phyloP scores from a whole-genome alignment of 1,140 invertebrate species.

The Oedothorax gibbosus region DNA sequence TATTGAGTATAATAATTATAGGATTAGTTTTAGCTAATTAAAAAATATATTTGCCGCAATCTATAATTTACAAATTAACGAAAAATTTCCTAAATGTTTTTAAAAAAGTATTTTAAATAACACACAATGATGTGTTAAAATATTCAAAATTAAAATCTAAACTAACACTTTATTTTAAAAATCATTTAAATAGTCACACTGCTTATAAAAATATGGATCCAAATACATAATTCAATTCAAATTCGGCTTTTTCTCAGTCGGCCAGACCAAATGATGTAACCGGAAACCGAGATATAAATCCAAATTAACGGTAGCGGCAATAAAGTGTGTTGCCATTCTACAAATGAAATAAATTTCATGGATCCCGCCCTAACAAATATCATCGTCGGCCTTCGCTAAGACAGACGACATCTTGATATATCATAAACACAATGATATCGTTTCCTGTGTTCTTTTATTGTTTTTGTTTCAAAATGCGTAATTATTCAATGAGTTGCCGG shows the following conservation, averaged over 20 bases:
- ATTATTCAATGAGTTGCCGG: slow-evolving; percentile 25
- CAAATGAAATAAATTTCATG: background rate
- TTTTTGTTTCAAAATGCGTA: slow-evolving; percentile 5
- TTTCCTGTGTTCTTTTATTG: slow-evolving; percentile 16
- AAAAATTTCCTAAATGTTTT: too few species aligned
- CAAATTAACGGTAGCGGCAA: slow-evolving; percentile 3
- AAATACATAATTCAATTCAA: background rate
- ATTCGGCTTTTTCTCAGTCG: background rate
- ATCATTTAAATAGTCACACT: too few species aligned
- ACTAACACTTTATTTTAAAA: too few species aligned
- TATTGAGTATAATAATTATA: too few species aligned
- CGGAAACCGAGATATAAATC: slow-evolving; percentile 13
- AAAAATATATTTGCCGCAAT: too few species aligned
- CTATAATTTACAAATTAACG: too few species aligned
- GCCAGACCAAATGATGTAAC: slow-evolving; percentile 17
- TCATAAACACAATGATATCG: slow-evolving; percentile 43
- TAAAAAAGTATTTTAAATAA: too few species aligned
- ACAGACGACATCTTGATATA: background rate
- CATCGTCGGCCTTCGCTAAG: slow-evolving; percentile 25
- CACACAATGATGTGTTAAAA: too few species aligned
- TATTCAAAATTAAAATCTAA: too few species aligned
- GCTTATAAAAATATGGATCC: too few species aligned
- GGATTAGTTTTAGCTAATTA: too few species aligned
- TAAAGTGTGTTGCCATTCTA: slow-evolving; percentile 11
- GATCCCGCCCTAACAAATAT: slow-evolving; percentile 6